Evolutionary conservation across 2,113 vertebrate species (phyloP).

Genomic region (Colius striatus): DNA sequence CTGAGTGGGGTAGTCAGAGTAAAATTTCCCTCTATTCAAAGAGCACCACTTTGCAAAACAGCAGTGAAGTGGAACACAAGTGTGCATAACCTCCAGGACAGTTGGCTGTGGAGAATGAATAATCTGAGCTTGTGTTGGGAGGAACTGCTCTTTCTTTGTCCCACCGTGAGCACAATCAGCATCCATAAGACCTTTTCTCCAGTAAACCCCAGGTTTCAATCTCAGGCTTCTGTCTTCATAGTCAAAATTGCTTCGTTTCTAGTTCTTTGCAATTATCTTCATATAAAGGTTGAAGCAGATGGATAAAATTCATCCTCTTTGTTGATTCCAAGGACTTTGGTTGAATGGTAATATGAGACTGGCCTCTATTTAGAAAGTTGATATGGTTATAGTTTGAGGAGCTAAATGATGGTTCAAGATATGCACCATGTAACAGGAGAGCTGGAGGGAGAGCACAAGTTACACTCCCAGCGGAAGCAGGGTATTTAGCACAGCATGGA

Average conservation of each 20-base stretch:
- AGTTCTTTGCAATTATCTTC: not conserved
- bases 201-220: not conserved
- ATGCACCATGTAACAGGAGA: not conserved
- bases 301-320: constrained; percentile 33
- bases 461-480: not conserved
- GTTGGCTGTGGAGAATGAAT: not conserved
- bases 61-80: not conserved
- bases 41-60: not conserved
- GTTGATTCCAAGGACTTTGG: not conserved
- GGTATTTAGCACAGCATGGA: not conserved
- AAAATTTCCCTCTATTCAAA: constrained; percentile 17
- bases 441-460: not conserved
- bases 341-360: not conserved
- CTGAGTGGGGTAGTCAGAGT: not conserved
- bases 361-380: constrained; percentile 2
- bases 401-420: constrained; percentile 8
- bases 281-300: not conserved
- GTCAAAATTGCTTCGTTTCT: not conserved
- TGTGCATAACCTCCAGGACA: not conserved
- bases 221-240: not conserved
- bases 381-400: constrained; percentile 21
- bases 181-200: not conserved
- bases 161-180: not conserved
- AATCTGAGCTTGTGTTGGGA: not conserved
- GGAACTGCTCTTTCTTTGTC: constrained; percentile 9